These are phyloP conservation scores for Dione juno DNA, from an alignment of 2,888 invertebrate species.

Conservation along the genomic window DNA sequence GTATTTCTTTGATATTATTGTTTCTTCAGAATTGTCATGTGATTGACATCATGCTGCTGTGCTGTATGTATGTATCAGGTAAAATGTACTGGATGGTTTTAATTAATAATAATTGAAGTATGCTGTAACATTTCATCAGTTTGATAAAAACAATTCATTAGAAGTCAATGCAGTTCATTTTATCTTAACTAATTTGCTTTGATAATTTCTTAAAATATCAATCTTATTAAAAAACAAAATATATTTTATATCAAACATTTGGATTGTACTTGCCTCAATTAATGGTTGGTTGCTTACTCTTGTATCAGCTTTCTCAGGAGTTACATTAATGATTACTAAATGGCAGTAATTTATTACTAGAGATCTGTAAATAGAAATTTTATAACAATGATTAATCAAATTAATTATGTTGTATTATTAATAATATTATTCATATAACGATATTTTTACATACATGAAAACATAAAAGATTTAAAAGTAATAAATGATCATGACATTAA, in stretches of 20 bases:
- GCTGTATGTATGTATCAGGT: no score
- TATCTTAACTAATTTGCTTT: no score
- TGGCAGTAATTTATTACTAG: constrained; percentile 94
- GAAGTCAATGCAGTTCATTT: no score
- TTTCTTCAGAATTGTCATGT: no score
- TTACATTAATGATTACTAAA: constrained; percentile 94
- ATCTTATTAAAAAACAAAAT: neutral
- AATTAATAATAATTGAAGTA: no score
- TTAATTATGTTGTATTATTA: neutral
- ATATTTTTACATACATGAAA: neutral
- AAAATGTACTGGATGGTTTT: no score
- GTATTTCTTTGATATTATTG: no score
- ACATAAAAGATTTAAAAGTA: neutral
- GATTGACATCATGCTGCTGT: no score
- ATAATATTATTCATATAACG: neutral
- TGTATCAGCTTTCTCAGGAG: constrained; percentile 91
- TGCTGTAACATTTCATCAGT: no score
- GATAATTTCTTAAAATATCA: neutral
- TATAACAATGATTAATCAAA: neutral
- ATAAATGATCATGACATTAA: no score
- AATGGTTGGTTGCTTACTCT: constrained; percentile 88
- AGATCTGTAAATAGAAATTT: constrained; percentile 75
- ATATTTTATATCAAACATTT: neutral
- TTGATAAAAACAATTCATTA: no score
- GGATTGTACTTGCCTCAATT: constrained; percentile 82